Percentiles rank a stretch among this genome's conserved stretches.
Evolutionary conservation across 2,113 vertebrate species (phyloP).

Genomic region (Oncorhynchus keta): DNA sequence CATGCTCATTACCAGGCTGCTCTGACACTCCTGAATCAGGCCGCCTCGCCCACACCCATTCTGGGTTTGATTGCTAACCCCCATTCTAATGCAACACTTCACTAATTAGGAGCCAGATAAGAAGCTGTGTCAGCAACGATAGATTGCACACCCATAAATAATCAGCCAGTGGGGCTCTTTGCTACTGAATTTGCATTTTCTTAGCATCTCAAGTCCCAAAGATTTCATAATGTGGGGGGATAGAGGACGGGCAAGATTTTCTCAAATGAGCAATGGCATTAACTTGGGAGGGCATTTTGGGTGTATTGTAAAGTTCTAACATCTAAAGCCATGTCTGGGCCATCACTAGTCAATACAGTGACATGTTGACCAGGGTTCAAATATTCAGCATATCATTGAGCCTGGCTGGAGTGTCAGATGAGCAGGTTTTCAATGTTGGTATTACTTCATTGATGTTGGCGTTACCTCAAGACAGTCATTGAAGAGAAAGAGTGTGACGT

Average conservation of each 20-base stretch:
- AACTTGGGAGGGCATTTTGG: not conserved
- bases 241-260: not conserved
- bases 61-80: slow-evolving; percentile 28
- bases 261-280: not conserved
- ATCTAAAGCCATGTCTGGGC: no score
- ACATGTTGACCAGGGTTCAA: no score
- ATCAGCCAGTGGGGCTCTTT: slow-evolving; percentile 19
- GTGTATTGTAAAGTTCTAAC: no score
- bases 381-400: no score
- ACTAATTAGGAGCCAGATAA: slow-evolving; percentile 53
- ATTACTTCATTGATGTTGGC: not conserved
- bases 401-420: no score
- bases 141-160: slow-evolving; percentile 46
- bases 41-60: slow-evolving; percentile 10
- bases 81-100: slow-evolving; percentile 33
- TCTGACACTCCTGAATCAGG: slow-evolving; percentile 44
- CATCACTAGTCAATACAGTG: no score
- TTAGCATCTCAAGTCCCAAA: not conserved
- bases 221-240: slow-evolving; percentile 1
- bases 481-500: slow-evolving; percentile 96
- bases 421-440: no score
- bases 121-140: slow-evolving; percentile 47
- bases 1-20: slow-evolving; percentile 32
- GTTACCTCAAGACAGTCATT: slow-evolving; percentile 95
- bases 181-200: slow-evolving; percentile 8